Percentiles rank a stretch among this genome's conserved stretches.
Conservation (phyloP, 1,140 invertebrate genomes). For the Oncopodura yosiiana region DNA sequence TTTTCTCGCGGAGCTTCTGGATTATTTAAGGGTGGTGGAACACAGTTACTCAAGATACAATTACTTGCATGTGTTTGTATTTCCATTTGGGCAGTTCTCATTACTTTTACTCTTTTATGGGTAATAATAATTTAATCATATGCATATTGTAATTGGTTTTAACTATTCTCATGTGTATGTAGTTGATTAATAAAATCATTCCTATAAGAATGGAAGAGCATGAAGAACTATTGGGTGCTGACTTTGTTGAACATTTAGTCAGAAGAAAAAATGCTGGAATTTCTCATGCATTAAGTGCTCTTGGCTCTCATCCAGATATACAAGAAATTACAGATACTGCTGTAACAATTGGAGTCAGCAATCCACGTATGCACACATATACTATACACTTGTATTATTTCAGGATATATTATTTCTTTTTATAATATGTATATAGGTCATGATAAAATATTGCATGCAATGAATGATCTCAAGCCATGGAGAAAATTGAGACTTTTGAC, state of each 20-base stretch:
- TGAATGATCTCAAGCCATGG: not conserved
- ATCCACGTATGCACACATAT: constrained; percentile 23
- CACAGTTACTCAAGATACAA: constrained; percentile 43
- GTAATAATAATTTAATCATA: constrained; percentile 7
- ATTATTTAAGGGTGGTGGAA: constrained; percentile 57
- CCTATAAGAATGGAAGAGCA: constrained; percentile 42
- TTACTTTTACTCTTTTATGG: constrained; percentile 38
- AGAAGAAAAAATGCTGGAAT: constrained; percentile 24
- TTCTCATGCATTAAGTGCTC: constrained; percentile 14
- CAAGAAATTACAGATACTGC: not conserved
- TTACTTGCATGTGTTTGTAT: constrained; percentile 41
- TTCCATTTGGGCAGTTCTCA: constrained; percentile 39
- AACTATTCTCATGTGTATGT: not conserved
- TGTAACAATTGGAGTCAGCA: constrained; percentile 17
- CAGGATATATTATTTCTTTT: not conserved
- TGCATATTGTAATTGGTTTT: not conserved
- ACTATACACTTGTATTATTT: not conserved
- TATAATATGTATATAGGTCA: not conserved
- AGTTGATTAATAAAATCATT: constrained; percentile 41
- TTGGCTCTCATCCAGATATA: constrained; percentile 10
- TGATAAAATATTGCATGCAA: not conserved
- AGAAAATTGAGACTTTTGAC: too few relatives aligned
- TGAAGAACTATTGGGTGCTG: constrained; percentile 40
- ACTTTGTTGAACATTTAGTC: constrained; percentile 34
- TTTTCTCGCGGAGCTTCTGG: constrained; percentile 67